Evolutionary conservation across 2,888 invertebrate species (phyloP).

Genomic region (Cantharis flavilabris): DNA sequence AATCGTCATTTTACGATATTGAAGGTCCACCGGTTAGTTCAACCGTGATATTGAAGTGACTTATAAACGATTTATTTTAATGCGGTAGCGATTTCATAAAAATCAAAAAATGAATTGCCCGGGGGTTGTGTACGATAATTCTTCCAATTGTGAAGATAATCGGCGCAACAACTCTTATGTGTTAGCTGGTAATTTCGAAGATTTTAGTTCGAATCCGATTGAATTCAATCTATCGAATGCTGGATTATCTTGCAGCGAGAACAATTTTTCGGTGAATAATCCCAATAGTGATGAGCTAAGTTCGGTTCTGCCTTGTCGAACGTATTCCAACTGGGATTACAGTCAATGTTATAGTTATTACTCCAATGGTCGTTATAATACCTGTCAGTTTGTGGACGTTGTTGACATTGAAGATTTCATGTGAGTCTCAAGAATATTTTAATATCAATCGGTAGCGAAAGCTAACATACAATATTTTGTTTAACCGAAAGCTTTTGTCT

Average conservation of each 20-base stretch:
- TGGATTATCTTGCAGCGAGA: neutral
- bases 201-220: neutral
- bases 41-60: conserved; percentile 3
- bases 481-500: neutral
- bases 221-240: neutral
- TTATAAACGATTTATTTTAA: neutral
- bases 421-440: conserved; percentile 63
- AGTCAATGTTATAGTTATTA: conserved; percentile 69
- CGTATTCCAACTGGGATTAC: conserved; percentile 64
- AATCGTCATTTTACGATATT: conserved; percentile 6
- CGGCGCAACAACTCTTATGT: neutral
- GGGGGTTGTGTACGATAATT: neutral
- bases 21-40: conserved; percentile 10
- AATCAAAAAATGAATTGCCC: neutral
- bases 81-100: neutral
- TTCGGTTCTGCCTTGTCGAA: conserved; percentile 57
- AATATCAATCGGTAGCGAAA: neutral
- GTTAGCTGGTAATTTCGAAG: neutral
- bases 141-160: neutral
- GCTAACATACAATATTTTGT: too few relatives aligned
- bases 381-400: conserved; percentile 69
- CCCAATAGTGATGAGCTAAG: neutral
- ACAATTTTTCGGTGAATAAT: neutral
- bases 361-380: conserved; percentile 58
- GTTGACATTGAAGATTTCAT: conserved; percentile 77